Conservation (phyloP, 2,888 invertebrate genomes). For the Sinotaia quadrata region DNA sequence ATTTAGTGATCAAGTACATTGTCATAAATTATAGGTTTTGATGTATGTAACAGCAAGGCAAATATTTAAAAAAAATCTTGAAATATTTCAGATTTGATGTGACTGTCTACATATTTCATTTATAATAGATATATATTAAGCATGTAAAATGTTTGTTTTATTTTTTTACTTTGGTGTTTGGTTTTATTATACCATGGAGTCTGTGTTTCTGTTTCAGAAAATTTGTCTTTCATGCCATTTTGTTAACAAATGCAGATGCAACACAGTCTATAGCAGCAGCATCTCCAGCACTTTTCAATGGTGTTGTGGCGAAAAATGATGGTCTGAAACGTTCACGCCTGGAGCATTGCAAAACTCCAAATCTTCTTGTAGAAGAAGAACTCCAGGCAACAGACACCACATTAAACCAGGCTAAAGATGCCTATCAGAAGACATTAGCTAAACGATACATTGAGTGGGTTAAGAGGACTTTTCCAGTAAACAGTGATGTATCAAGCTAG, state of each 20-base stretch:
- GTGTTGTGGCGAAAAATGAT: conserved; percentile 12
- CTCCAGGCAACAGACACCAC: conserved; percentile 9
- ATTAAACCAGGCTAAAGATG: neutral
- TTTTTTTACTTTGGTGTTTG: conserved; percentile 16
- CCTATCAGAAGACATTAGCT: conserved; percentile 16
- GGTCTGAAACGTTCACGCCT: conserved; percentile 25
- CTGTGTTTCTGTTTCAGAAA: no score
- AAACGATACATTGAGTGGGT: conserved; percentile 19
- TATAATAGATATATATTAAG: no score
- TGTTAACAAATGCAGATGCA: conserved; percentile 11
- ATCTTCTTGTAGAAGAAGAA: conserved; percentile 8
- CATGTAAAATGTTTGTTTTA: neutral
- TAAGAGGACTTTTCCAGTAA: conserved; percentile 14
- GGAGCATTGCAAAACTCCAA: conserved; percentile 10
- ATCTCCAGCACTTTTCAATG: neutral
- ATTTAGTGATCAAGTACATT: no score
- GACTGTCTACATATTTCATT: no score
- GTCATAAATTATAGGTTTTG: no score
- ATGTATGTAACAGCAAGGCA: no score
- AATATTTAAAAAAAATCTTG: no score
- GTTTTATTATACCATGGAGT: no score
- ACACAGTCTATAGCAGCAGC: neutral
- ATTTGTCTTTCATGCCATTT: conserved; percentile 43
- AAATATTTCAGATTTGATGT: no score
- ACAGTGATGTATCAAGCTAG: no score